These are phyloP conservation scores for Petrosia ficiformis DNA, from an alignment of 37 sponge, comb jelly and placozoan species.

Conservation along the genomic window DNA sequence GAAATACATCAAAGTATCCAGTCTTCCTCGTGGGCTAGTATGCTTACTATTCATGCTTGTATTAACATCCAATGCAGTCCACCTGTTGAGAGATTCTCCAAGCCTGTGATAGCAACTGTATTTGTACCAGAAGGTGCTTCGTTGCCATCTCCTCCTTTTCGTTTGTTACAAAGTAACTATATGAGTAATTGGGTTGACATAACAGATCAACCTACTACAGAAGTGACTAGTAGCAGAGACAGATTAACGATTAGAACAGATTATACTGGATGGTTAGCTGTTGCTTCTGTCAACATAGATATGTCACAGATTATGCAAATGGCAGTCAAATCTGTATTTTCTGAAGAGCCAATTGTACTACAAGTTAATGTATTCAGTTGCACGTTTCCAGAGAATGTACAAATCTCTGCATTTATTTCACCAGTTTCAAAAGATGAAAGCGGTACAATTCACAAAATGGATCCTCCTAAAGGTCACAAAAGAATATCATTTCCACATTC, in stretches of 20 bases:
- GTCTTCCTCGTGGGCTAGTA: conserved; percentile 31
- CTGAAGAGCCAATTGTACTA: conserved; percentile 22
- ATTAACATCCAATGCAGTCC: conserved; percentile 24
- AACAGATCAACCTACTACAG: conserved; percentile 19
- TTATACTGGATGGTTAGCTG: conserved; percentile 31
- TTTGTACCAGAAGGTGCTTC: neutral
- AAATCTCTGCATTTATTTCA: conserved; percentile 26
- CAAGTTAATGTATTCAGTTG: conserved; percentile 13
- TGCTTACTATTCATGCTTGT: conserved; percentile 15
- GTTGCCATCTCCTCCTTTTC: neutral
- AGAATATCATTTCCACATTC: conserved; percentile 41
- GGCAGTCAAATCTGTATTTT: conserved; percentile 25
- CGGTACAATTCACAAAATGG: too few relatives aligned
- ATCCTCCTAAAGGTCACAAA: neutral
- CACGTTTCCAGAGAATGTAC: conserved; percentile 15
- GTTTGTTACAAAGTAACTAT: conserved; percentile 51
- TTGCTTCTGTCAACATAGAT: conserved; percentile 28
- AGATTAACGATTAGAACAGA: conserved; percentile 20
- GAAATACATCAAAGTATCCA: conserved; percentile 24
- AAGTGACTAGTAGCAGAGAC: neutral
- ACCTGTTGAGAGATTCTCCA: conserved; percentile 2
- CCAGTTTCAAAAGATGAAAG: conserved; percentile 21
- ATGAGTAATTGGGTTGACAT: conserved; percentile 55
- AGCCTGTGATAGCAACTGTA: conserved; percentile 16
- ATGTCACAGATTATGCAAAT: conserved; percentile 23